phyloP scores from a whole-genome alignment of 53 echinoderm and acorn worm species.

The Glandiceps talaboti region DNA sequence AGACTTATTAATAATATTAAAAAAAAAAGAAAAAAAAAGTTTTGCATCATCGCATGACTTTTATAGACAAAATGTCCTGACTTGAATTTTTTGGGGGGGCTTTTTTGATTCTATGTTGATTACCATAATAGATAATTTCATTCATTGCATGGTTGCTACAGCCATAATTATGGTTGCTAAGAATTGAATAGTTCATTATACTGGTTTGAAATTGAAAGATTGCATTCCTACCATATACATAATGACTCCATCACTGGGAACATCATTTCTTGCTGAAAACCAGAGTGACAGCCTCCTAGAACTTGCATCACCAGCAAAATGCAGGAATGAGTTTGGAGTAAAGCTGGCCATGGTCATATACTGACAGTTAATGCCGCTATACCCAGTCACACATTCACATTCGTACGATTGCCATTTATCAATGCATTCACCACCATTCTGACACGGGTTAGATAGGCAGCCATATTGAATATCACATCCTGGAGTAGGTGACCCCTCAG shows the following conservation, averaged over 20 bases:
- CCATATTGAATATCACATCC: slow-evolving; percentile 51
- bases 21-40: no score
- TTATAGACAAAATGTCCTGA: no score
- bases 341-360: slow-evolving; percentile 80
- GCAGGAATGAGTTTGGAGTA: slow-evolving; percentile 41
- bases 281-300: slow-evolving; percentile 40
- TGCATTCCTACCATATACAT: slow-evolving; percentile 88
- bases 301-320: slow-evolving; percentile 37
- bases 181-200: no score
- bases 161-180: no score
- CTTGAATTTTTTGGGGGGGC: no score
- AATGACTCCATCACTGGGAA: slow-evolving; percentile 46
- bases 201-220: no score
- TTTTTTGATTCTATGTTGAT: no score
- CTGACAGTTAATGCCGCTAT: slow-evolving; percentile 52
- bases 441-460: slow-evolving; percentile 61
- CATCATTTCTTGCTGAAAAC: slow-evolving; percentile 42
- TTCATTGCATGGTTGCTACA: no score
- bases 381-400: slow-evolving; percentile 67
- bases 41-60: no score
- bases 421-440: slow-evolving; percentile 57
- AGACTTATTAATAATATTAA: no score
- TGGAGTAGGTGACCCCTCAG: slow-evolving; percentile 23
- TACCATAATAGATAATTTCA: no score
- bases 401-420: slow-evolving; percentile 67